Conservation (phyloP, 2,113 vertebrate species). For the Uria lomvia region DNA sequence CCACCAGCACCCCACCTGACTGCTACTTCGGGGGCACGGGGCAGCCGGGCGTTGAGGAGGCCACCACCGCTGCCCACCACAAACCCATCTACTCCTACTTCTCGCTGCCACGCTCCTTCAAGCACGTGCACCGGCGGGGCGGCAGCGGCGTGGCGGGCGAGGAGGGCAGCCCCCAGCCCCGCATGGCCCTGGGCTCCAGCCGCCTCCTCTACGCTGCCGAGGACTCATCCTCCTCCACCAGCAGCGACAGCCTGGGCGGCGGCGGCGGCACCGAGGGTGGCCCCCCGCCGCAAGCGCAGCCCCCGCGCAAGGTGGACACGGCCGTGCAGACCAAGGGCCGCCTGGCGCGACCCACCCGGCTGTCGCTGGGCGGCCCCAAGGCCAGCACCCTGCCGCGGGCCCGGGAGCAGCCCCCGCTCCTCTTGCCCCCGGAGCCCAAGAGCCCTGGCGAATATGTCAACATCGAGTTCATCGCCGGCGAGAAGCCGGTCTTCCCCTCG, state of each 20-base stretch:
- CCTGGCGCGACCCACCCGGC: slow-evolving; percentile 78
- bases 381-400: slow-evolving; percentile 84
- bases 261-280: slow-evolving; percentile 15
- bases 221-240: slow-evolving; percentile 84
- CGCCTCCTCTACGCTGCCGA: slow-evolving; percentile 76
- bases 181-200: slow-evolving; percentile 72
- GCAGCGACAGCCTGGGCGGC: slow-evolving; percentile 85
- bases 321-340: slow-evolving; percentile 73
- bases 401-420: slow-evolving; percentile 73
- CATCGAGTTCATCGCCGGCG: slow-evolving; percentile 78
- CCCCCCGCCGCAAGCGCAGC: slow-evolving; percentile 26
- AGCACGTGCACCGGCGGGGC: slow-evolving; percentile 72
- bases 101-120: slow-evolving; percentile 86
- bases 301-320: slow-evolving; percentile 68
- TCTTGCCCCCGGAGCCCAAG: slow-evolving; percentile 79
- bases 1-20: slow-evolving; percentile 83
- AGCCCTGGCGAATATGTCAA: slow-evolving; percentile 88
- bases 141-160: slow-evolving; percentile 52
- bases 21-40: slow-evolving; percentile 70
- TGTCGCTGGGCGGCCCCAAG: slow-evolving; percentile 81
- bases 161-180: slow-evolving; percentile 72
- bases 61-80: slow-evolving; percentile 22
- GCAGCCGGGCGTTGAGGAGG: slow-evolving; percentile 36
- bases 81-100: slow-evolving; percentile 83
- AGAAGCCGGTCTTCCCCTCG: slow-evolving; percentile 67